Percentiles rank a stretch among this genome's conserved stretches.
Conservation (phyloP, 2,797 vertebrate species). For the Hybognathus amarus region DNA sequence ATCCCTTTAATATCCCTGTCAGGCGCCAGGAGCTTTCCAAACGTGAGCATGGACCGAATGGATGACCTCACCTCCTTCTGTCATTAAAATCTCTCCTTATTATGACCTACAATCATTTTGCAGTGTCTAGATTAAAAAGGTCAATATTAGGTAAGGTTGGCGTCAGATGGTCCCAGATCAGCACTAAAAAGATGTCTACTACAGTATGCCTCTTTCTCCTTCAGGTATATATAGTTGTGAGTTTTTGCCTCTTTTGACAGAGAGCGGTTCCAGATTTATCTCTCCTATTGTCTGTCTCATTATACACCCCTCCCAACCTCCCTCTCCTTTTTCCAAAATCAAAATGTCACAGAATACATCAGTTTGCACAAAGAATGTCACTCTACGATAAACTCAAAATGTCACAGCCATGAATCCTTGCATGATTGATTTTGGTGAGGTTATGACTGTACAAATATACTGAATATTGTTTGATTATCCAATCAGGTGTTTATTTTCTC, state of each 20-base stretch:
- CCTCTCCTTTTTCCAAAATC: slow-evolving; percentile 33
- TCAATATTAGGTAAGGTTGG: background rate
- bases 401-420: slow-evolving; percentile 28
- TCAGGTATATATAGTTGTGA: background rate
- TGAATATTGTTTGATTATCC: background rate
- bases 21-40: slow-evolving; percentile 6
- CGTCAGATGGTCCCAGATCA: slow-evolving; percentile 19
- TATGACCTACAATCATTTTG: background rate
- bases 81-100: slow-evolving; percentile 15
- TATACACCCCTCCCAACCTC: slow-evolving; percentile 6
- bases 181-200: background rate
- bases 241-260: slow-evolving; percentile 25
- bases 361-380: slow-evolving; percentile 37
- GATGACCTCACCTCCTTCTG: slow-evolving; percentile 10
- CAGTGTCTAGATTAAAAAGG: slow-evolving; percentile 25
- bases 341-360: slow-evolving; percentile 49
- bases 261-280: slow-evolving; percentile 37
- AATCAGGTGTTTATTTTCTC: background rate
- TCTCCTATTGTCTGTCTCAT: slow-evolving; percentile 44
- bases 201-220: background rate
- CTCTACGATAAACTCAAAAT: slow-evolving; percentile 34
- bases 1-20: background rate
- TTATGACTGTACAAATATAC: background rate
- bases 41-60: background rate
- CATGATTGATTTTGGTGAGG: slow-evolving; percentile 1